Base-by-base conservation (phyloP, 1,140 invertebrate genomes). In the Leptinotarsa texana region DNA sequence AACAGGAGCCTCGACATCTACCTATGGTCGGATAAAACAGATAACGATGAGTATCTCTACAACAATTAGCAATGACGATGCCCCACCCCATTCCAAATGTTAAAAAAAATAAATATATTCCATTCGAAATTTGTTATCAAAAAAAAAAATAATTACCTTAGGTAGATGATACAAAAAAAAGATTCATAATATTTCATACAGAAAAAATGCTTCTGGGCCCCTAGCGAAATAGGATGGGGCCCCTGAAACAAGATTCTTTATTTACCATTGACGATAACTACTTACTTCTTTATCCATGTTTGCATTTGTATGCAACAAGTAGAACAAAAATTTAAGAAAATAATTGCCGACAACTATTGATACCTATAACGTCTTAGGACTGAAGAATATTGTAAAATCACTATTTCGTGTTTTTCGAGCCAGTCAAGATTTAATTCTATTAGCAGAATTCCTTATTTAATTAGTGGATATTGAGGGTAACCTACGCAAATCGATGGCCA, bases 1-100 rank as follows among this genome's bases (percentile, higher is more conserved):
- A 13, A 65, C 49, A 22, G 72, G 74, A 51, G 78, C 70, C 51
- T 80, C 80, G 4, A 80, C 75, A 74, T 80, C 80, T 42, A 76
- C 78, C 80, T 80, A 62, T 62, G 13, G 3, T 69, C 11, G 5
- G 13, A 65, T 18, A 65, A 74, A 47, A 21, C 65, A 22, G 15
- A 68, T 4, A 73, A 61, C 13, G 24, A n/a, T 42, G 67, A 63
- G 15, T 66, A 74, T 49, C 17, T 15, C 5, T 24, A 65, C 24
- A 67, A 21, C 21, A 57, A 13, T 57, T 3, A 15, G 33, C 8
- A 42, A 42, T 42, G 8, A 11, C 2, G 33, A 11, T 42, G 33
- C 33, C 33, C 1, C 33, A 2, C 33, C 33, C 2, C 8, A 11
- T 11, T 42, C 33, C 27, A 42, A 42, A 42, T 42, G 33, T 42